A percentile compares a stretch with the other conserved stretches of the same genome.
phyloP scores from a whole-genome alignment of 2,888 invertebrate species.

The Agrypnus murinus region DNA sequence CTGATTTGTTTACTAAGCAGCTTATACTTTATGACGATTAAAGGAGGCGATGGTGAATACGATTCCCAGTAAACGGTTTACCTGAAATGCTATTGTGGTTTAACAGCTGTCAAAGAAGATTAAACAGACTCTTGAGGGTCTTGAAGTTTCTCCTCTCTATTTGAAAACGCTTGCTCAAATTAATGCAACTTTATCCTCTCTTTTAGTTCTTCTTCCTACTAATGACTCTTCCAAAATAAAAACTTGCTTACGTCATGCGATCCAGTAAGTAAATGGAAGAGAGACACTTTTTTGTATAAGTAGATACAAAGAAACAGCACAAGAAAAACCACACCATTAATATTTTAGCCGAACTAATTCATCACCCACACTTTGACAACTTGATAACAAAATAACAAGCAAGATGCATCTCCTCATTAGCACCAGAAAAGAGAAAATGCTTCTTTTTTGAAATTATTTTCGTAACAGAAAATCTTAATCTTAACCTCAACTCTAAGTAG shows the following conservation, averaged over 20 bases:
- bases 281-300: constrained; percentile 14
- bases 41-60: constrained; percentile 52
- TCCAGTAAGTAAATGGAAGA: constrained; percentile 21
- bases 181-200: too few relatives aligned
- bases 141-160: not conserved
- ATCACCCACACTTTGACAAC: constrained; percentile 44
- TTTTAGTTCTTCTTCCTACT: too few relatives aligned
- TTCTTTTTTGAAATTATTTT: constrained; percentile 14
- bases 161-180: not conserved
- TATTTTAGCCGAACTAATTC: constrained; percentile 40
- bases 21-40: constrained; percentile 57
- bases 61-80: constrained; percentile 59
- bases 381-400: constrained; percentile 44
- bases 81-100: constrained; percentile 53
- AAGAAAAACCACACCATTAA: constrained; percentile 37
- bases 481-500: not conserved
- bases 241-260: not conserved
- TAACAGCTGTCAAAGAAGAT: constrained; percentile 50
- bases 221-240: too few relatives aligned
- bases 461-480: not conserved
- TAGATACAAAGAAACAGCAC: constrained; percentile 25
- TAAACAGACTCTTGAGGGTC: constrained; percentile 32
- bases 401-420: constrained; percentile 45
- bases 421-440: constrained; percentile 21
- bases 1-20: constrained; percentile 52